phyloP scores from a whole-genome alignment of 2,113 vertebrate genomes.

The Nesogale talazaci region DNA sequence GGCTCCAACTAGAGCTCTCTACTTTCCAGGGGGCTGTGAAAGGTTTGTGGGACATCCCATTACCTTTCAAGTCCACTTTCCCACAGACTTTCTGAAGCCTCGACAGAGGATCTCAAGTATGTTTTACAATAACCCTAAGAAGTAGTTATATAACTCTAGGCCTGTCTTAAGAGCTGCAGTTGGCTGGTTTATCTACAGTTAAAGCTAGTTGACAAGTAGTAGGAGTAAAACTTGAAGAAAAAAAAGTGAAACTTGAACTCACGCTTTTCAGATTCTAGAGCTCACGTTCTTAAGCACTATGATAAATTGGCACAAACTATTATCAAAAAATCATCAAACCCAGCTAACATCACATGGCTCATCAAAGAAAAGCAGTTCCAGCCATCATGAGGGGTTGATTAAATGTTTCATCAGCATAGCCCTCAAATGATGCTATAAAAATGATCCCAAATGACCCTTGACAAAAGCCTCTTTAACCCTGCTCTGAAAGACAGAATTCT shows the following conservation, averaged over 20 bases:
- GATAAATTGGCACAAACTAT: not conserved
- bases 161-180: constrained; percentile 5
- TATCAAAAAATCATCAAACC: no score
- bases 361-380: no score
- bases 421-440: no score
- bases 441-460: no score
- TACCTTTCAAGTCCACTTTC: no score
- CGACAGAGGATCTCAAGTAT: not conserved
- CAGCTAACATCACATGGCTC: no score
- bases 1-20: constrained; percentile 26
- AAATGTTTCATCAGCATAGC: no score
- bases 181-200: constrained; percentile 13
- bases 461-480: no score
- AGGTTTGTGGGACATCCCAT: no score
- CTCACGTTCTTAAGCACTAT: constrained; percentile 2
- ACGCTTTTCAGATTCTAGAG: constrained; percentile 28
- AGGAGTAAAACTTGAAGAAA: constrained; percentile 29
- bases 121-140: not conserved
- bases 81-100: no score
- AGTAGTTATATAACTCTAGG: not conserved
- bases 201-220: not conserved
- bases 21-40: not conserved
- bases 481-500: constrained; percentile 32
- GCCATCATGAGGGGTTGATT: no score
- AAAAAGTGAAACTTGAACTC: constrained; percentile 37